These are phyloP conservation scores for Phocides pigmalion DNA, from an alignment of 1,140 invertebrate species.

Conservation along the genomic window DNA sequence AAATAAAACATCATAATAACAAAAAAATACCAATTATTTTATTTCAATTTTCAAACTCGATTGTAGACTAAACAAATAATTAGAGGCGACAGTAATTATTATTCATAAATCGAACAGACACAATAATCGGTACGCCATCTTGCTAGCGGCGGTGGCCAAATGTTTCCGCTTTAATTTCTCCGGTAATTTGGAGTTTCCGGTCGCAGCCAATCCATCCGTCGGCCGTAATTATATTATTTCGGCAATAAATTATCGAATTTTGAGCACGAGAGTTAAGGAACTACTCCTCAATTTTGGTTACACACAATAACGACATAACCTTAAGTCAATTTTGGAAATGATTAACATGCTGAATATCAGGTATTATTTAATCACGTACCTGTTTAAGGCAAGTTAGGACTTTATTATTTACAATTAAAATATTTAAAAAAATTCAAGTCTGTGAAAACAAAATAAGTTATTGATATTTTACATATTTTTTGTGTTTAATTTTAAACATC, in stretches of 20 bases:
- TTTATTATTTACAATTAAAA: no score
- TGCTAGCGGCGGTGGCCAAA: constrained; percentile 81
- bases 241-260: constrained; percentile 83
- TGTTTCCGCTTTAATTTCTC: constrained; percentile 84
- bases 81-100: constrained; percentile 66
- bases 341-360: neutral
- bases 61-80: constrained; percentile 55
- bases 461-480: no score
- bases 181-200: constrained; percentile 80
- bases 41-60: constrained; percentile 19
- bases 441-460: no score
- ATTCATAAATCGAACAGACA: constrained; percentile 75
- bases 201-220: constrained; percentile 75
- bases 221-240: constrained; percentile 83
- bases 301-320: constrained; percentile 42
- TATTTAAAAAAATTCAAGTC: no score
- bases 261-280: constrained; percentile 71
- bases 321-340: constrained; percentile 7
- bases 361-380: no score
- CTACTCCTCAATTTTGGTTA: constrained; percentile 59
- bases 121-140: constrained; percentile 77
- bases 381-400: no score
- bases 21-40: no score
- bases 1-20: no score
- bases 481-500: no score